These are phyloP conservation scores for Smithornis capensis DNA, from an alignment of 2,113 vertebrate genomes.

Conservation along the genomic window DNA sequence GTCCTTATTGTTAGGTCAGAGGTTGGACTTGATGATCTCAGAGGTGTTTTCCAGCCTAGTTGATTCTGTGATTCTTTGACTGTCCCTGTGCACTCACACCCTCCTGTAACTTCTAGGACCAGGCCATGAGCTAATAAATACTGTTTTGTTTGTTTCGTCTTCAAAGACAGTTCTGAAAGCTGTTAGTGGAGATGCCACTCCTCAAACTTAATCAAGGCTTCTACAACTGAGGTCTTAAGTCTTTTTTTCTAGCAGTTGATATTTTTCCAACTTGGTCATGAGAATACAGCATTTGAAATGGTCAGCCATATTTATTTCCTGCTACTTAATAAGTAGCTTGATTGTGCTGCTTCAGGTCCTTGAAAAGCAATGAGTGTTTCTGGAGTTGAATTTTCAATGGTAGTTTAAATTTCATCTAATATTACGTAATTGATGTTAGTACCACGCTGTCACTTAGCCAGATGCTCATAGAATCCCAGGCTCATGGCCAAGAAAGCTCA, in stretches of 20 bases:
- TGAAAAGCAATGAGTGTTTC: neutral
- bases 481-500: conserved; percentile 28
- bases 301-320: neutral
- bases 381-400: neutral
- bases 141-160: neutral
- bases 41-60: too few relatives aligned
- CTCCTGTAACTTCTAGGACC: neutral
- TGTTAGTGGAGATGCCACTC: neutral
- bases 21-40: too few relatives aligned
- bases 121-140: neutral
- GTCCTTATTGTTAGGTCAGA: too few relatives aligned
- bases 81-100: neutral
- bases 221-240: neutral
- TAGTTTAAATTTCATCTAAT: conserved; percentile 10
- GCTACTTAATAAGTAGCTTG: neutral
- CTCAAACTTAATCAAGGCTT: neutral
- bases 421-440: neutral
- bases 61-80: too few relatives aligned
- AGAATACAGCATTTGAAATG: neutral
- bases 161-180: neutral
- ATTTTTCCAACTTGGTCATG: neutral
- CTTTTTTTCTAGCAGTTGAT: neutral
- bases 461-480: conserved; percentile 34
- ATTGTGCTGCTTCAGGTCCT: neutral
- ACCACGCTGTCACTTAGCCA: conserved; percentile 41